Evolutionary conservation across 2,113 vertebrate species (phyloP).

Genomic region (Thomomys bottae): DNA sequence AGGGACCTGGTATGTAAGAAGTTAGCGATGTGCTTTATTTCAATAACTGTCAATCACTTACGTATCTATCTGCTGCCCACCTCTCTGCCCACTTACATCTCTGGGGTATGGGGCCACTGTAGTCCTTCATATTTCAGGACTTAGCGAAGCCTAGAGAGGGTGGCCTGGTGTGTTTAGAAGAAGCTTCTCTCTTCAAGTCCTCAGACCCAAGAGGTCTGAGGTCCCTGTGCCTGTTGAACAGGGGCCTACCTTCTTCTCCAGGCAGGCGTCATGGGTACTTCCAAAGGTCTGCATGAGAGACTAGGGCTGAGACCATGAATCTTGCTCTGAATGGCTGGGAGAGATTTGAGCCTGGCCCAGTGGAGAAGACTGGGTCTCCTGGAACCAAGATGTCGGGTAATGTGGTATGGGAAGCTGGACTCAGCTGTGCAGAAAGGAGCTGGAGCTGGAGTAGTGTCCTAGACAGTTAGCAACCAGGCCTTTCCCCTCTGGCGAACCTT

Average conservation of each 20-base stretch:
- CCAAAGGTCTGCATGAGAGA: neutral
- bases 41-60: neutral
- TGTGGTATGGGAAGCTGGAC: neutral
- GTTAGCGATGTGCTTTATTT: neutral
- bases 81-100: neutral
- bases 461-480: neutral
- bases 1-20: neutral
- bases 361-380: neutral
- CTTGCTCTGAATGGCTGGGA: neutral
- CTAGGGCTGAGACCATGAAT: neutral
- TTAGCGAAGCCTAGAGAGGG: neutral
- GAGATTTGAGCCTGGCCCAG: neutral
- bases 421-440: neutral
- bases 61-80: neutral
- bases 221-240: neutral
- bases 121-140: neutral
- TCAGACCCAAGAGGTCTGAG: neutral
- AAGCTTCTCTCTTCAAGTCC: neutral
- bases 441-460: neutral
- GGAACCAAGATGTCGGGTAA: too few relatives aligned
- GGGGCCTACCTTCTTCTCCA: neutral
- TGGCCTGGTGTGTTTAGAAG: neutral
- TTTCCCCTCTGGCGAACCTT: slow-evolving; percentile 2
- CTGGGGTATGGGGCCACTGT: neutral
- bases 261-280: neutral